Evolutionary conservation across 1,140 invertebrate genomes (phyloP).

Genomic region (Calliopsis andreniformis): DNA sequence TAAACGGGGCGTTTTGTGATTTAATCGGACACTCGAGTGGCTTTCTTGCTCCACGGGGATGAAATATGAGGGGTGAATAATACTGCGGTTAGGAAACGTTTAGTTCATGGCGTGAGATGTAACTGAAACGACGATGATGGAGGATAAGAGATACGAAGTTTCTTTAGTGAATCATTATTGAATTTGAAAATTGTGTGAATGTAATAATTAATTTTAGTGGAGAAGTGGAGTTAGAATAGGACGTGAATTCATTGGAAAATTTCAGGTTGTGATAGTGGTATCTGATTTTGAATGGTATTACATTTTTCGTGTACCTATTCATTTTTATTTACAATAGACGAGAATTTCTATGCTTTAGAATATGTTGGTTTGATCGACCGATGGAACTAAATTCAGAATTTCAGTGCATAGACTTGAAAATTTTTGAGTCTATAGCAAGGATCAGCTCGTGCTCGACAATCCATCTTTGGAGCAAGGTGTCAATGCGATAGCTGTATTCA

Average conservation of each 20-base stretch:
- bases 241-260: too few species aligned
- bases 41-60: not conserved
- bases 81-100: not conserved
- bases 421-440: not conserved
- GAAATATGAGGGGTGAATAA: not conserved
- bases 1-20: slow-evolving; percentile 3
- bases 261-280: too few species aligned
- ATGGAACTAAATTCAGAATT: not conserved
- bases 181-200: too few species aligned
- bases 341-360: too few species aligned
- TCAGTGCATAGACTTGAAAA: not conserved
- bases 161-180: too few species aligned
- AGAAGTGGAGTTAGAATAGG: too few species aligned
- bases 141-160: not conserved
- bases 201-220: too few species aligned
- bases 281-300: too few species aligned
- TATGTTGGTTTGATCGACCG: too few species aligned
- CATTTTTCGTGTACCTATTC: too few species aligned
- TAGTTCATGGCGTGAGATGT: not conserved
- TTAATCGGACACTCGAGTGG: not conserved
- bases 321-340: too few species aligned
- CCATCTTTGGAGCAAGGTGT: slow-evolving; percentile 21
- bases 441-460: not conserved
- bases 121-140: too few species aligned
- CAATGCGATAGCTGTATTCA: slow-evolving; percentile 21